Conservation (phyloP, 2,888 invertebrate genomes). For the Enoplolaimus lenunculus region DNA sequence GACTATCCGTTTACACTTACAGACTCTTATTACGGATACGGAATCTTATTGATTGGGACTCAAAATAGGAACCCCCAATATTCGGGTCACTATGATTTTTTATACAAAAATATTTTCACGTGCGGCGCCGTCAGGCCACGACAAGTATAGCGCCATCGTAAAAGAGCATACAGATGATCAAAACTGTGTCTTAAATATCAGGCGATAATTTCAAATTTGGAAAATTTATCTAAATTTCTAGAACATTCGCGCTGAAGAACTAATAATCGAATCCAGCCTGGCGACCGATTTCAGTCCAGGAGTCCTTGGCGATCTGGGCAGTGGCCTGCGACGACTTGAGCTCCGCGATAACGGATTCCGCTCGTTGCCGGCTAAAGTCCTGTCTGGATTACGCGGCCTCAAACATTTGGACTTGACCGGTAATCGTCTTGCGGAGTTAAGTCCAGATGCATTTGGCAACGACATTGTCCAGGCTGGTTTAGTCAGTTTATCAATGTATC, state of each 20-base stretch:
- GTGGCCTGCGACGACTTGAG: slow-evolving; percentile 26
- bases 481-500: slow-evolving; percentile 38
- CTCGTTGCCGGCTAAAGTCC: slow-evolving; percentile 27
- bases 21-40: too few species aligned
- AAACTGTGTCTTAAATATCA: too few species aligned
- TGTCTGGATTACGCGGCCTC: slow-evolving; percentile 28
- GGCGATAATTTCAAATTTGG: too few species aligned
- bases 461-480: slow-evolving; percentile 37
- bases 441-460: background rate
- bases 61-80: too few species aligned
- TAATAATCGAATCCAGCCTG: slow-evolving; percentile 20
- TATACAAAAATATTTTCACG: too few species aligned
- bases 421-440: background rate
- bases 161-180: too few species aligned
- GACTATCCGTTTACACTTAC: too few species aligned
- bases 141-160: too few species aligned
- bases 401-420: slow-evolving; percentile 29
- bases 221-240: too few species aligned
- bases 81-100: too few species aligned
- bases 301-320: slow-evolving; percentile 27
- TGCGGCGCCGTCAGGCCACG: too few species aligned
- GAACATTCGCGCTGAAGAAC: slow-evolving; percentile 16
- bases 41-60: too few species aligned
- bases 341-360: slow-evolving; percentile 32
- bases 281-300: slow-evolving; percentile 23